phyloP scores from a whole-genome alignment of 1,140 invertebrate species.

The Ridgeia piscesae region DNA sequence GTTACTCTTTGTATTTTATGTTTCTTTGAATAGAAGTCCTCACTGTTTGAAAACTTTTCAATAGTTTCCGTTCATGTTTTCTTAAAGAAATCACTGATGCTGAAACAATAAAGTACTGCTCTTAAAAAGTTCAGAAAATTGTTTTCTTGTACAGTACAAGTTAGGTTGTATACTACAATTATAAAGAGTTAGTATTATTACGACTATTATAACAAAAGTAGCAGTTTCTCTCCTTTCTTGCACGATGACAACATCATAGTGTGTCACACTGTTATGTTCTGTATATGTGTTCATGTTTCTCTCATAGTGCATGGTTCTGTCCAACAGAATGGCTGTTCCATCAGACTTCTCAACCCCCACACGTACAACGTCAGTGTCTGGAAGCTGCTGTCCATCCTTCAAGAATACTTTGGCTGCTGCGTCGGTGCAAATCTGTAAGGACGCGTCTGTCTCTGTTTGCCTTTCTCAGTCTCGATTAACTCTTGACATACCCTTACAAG shows the following conservation, averaged over 20 bases:
- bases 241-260: neutral
- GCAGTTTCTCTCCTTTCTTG: neutral
- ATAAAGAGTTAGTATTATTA: too few species aligned
- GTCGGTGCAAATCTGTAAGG: slow-evolving; percentile 85
- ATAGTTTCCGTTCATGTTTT: too few species aligned
- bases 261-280: neutral
- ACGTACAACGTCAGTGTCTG: slow-evolving; percentile 72
- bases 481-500: neutral
- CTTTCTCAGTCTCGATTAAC: neutral
- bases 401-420: slow-evolving; percentile 91
- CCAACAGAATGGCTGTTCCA: slow-evolving; percentile 77
- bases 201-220: neutral
- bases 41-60: too few species aligned
- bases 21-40: too few species aligned
- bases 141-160: too few species aligned
- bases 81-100: too few species aligned
- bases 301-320: slow-evolving; percentile 16
- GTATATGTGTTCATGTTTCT: neutral
- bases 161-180: too few species aligned
- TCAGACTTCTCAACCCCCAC: slow-evolving; percentile 92
- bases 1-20: too few species aligned
- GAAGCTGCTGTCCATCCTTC: slow-evolving; percentile 72
- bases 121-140: too few species aligned
- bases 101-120: too few species aligned
- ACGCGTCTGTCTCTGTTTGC: neutral